A percentile compares a stretch with the other conserved stretches of the same genome.
Conservation (phyloP, 1,140 invertebrate genomes). For the Pogonomyrmex californicus region DNA sequence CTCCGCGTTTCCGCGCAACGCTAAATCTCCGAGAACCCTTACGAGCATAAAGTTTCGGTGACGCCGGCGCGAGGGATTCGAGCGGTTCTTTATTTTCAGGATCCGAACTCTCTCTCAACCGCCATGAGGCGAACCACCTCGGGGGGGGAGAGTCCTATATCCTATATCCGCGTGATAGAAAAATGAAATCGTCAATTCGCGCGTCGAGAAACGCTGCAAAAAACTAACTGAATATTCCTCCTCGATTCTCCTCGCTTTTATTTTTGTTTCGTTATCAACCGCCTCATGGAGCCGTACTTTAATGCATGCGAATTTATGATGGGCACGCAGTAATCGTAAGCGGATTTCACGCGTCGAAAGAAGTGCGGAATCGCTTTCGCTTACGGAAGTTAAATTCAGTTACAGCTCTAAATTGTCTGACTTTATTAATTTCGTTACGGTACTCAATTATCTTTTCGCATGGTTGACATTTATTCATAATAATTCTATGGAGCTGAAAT, state of each 20-base stretch:
- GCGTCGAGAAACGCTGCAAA: constrained; percentile 25
- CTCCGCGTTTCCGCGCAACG: constrained; percentile 20
- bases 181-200: constrained; percentile 29
- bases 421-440: background rate
- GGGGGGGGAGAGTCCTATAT: background rate
- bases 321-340: background rate
- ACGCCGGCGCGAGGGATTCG: constrained; percentile 47
- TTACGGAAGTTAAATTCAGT: background rate
- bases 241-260: constrained; percentile 28
- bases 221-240: constrained; percentile 32
- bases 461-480: background rate
- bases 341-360: constrained; percentile 21
- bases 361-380: background rate
- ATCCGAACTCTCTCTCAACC: constrained; percentile 18
- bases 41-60: constrained; percentile 48
- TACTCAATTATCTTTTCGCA: background rate
- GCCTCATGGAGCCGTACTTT: background rate
- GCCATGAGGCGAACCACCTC: background rate
- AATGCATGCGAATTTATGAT: constrained; percentile 41
- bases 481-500: background rate
- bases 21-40: constrained; percentile 13
- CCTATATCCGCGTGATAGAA: background rate
- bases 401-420: background rate
- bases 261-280: constrained; percentile 34
- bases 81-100: constrained; percentile 51